Base-by-base conservation (phyloP, 2,888 invertebrate species). In the Hypselothyrea guttata region DNA sequence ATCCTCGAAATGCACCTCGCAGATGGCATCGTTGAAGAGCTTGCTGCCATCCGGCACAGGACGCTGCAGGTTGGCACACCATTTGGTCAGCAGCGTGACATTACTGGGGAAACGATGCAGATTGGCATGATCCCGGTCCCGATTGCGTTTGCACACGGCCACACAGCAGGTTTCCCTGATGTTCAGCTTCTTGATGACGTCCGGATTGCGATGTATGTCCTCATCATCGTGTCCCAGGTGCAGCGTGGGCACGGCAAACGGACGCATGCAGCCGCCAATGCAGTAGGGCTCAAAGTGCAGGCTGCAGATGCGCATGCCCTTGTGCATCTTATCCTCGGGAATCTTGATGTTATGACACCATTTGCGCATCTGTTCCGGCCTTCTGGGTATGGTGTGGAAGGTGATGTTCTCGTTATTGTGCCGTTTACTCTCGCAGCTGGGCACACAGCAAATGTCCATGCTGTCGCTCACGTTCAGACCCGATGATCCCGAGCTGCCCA, bases 191-290 rank as follows among this genome's bases (percentile, higher is more conserved):
- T 88, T 88, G 4, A 88, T 88, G 11, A 88, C 88, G 52, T 88
- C 88, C 5, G 87, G 87, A 72, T 88, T 88, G 5, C 79, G 82
- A 51, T 84, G 83, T 2, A 88, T 88, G 45, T 88, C 84, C 2
- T 81, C 69, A 41, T 88, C 87, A 7, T 88, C 85, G 44, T 88
- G 87, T 0, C 87, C 87, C 56, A 88, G 35, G 1, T 86, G 71
- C 4, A 88, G 47, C 0, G 87, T 88, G 38, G 87, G 87, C 53
- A 88, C 88, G 1, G 87, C 87, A 60, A 88, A 88, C 0, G 87
- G 87, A 30, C 87, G 87, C 87, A 88, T 88, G 33, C 87, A 88
- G 7, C 87, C 87, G 4, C 87, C 87, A 56, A 88, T 88, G 65
- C 87, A 88, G 22, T 87, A 88, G 5, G 87, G 67, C 42, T 88